Conservation (phyloP, 2,797 vertebrate genomes). For the Dipus sagitta region DNA sequence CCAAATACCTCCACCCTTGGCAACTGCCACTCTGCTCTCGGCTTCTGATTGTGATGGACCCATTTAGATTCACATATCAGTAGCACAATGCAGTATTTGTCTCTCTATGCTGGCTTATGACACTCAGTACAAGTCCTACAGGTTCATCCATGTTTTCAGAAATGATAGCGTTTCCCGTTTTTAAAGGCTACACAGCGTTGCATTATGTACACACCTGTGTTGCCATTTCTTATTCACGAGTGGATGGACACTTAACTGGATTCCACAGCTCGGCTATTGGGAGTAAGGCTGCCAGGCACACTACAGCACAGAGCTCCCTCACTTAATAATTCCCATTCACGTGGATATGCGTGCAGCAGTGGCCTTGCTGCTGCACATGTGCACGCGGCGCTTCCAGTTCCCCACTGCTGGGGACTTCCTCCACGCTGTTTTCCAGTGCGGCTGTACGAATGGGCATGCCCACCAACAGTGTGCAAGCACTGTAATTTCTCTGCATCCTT, state of each 20-base stretch:
- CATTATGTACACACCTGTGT: not conserved
- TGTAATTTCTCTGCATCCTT: not conserved
- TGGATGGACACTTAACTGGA: not conserved
- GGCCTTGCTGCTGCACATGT: not conserved
- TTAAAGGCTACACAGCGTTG: not conserved
- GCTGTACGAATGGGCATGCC: not conserved
- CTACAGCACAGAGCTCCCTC: not conserved
- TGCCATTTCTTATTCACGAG: not conserved
- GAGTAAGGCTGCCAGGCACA: not conserved
- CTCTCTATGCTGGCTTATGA: not conserved
- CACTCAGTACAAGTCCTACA: not conserved
- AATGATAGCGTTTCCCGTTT: not conserved
- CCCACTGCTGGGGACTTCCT: not conserved
- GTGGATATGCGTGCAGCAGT: not conserved
- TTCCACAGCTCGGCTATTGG: not conserved
- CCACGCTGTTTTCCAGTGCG: not conserved
- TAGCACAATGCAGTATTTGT: not conserved
- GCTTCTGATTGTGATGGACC: not conserved
- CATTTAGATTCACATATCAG: not conserved
- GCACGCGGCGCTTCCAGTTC: not conserved
- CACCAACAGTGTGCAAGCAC: not conserved
- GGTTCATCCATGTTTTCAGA: not conserved
- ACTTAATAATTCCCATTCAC: not conserved
- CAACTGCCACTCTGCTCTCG: not conserved
- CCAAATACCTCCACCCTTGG: too few species aligned